Evolutionary conservation across 2,113 vertebrate species (phyloP).

Genomic region (Amphiprion percula): DNA sequence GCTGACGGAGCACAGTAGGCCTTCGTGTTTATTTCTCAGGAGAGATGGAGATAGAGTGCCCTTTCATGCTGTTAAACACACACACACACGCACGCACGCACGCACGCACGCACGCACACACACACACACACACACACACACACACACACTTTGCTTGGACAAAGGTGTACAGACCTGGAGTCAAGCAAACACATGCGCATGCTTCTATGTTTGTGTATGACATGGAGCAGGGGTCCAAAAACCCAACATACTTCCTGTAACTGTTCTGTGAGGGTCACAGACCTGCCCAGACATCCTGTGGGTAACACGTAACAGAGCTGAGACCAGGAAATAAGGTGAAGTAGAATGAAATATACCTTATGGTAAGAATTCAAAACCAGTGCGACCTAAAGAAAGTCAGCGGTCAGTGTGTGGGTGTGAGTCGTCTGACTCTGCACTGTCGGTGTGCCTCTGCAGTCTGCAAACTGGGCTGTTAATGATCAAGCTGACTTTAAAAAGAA

Average conservation of each 20-base stretch:
- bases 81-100: conserved; percentile 1
- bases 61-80: conserved; percentile 56
- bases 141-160: conserved; percentile 12
- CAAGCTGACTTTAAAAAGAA: conserved; percentile 9
- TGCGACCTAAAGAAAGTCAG: conserved; percentile 26
- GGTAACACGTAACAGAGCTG: neutral
- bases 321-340: neutral
- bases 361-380: conserved; percentile 20
- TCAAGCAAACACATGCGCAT: conserved; percentile 29
- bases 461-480: conserved; percentile 30
- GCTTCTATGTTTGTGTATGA: conserved; percentile 25
- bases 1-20: conserved; percentile 65
- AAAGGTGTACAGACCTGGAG: conserved; percentile 33
- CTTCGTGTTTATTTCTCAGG: conserved; percentile 65
- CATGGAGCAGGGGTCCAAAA: conserved; percentile 1
- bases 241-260: conserved; percentile 9
- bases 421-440: conserved; percentile 29
- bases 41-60: conserved; percentile 53
- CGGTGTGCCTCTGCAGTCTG: conserved; percentile 17
- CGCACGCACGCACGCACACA: neutral
- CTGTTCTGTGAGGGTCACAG: conserved; percentile 20
- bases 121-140: neutral
- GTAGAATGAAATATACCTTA: conserved; percentile 3
- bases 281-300: conserved; percentile 12
- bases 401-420: conserved; percentile 32